Evolutionary conservation across 1,140 invertebrate species (phyloP).

Genomic region (Metaphire vulgaris): DNA sequence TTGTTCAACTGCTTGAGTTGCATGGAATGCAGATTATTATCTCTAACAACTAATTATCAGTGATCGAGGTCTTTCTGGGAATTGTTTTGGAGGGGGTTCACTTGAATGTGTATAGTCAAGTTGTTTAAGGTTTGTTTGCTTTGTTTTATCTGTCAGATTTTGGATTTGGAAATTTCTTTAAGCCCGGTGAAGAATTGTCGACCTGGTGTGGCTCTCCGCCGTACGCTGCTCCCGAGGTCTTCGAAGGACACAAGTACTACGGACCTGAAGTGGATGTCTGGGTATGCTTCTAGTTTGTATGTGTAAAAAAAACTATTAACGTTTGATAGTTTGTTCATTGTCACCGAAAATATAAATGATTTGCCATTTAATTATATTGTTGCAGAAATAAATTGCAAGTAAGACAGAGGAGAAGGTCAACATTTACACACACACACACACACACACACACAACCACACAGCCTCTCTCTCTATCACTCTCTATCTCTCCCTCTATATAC

Average conservation of each 20-base stretch:
- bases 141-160: conserved; percentile 66
- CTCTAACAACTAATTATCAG: background rate
- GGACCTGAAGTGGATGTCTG: conserved; percentile 72
- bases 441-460: too few species aligned
- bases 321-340: too few species aligned
- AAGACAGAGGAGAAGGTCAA: too few species aligned
- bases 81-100: conserved; percentile 9
- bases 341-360: too few species aligned
- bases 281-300: conserved; percentile 52
- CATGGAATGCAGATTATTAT: too few species aligned
- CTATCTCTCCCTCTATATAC: too few species aligned
- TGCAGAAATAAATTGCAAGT: too few species aligned
- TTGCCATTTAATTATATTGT: too few species aligned
- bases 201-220: conserved; percentile 78
- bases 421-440: too few species aligned
- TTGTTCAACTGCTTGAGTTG: too few species aligned
- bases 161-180: conserved; percentile 95
- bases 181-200: conserved; percentile 19
- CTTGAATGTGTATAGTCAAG: background rate
- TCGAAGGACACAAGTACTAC: conserved; percentile 66
- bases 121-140: background rate
- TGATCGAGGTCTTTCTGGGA: background rate
- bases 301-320: too few species aligned
- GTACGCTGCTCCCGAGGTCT: conserved; percentile 79
- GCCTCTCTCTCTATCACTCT: too few species aligned